Evolutionary conservation across 1,140 invertebrate species (phyloP), one percentile per base, ranked within the genome.

Genomic region (Cotesia vestalis): DNA sequence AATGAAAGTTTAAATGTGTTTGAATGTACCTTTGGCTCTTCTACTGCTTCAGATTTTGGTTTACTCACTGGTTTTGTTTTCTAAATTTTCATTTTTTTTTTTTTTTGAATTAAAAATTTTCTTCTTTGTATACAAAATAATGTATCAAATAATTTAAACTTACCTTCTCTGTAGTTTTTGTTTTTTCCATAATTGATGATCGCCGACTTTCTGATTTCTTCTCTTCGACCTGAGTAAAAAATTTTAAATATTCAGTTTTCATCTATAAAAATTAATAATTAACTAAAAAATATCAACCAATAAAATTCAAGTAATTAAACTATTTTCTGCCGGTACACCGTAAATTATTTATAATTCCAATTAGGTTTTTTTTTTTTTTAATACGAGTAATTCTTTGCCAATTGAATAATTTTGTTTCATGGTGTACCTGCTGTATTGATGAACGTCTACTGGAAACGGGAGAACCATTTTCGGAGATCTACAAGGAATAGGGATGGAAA

Each of bases 81-180:
- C 64, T 70, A 76, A 69, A 71, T 20, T 63, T 51, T 27, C 27
- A 27, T 27, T 27, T 55, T 60, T 72, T 2, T 46, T 60, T 35
- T 5, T 9, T 20, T 9, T 20, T 20, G 4, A 1, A 60, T 20
- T 60, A 27, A 34, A 35, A 60, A 9, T 11, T 66, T 17, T 51
- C 46, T 66, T 8, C 4, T 8, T 9, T 36, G n/a, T 14, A 6
- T 14, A 5, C 14, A 20, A 3, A 66, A 14, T 20, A 51, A 68
- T 55, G 53, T n/a, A 40, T 53, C n/a, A 67, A 69, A 64, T 20
- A 55, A 38, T 61, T 53, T 86, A 46, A 46, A 83, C 86, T 88
- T 81, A 90, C 90, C 88, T 91, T 89, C 75, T 89, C 81, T 51
- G 83, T 82, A 77, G 89, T 89, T 76, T 89, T 88, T 78, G 84